Evolutionary conservation across 2,113 vertebrate species (phyloP), one percentile per base, ranked within the genome.

Genomic region (Anoplopoma fimbria): DNA sequence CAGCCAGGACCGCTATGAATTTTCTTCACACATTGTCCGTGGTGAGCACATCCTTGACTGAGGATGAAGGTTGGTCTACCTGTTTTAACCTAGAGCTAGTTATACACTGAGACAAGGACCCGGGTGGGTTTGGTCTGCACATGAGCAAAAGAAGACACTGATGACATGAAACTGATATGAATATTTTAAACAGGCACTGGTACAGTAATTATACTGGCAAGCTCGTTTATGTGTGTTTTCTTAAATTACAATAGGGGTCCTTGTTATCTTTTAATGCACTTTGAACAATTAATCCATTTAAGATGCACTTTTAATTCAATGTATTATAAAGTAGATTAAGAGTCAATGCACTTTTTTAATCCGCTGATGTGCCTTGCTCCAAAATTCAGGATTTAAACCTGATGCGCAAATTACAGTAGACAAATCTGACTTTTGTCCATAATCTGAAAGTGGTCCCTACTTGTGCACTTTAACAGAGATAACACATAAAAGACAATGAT

Each of bases 1-100:
- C 93, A 98, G 97, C 95, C 97, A 97, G 93, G 98, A 99, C 93
- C 97, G 98, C 93, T 99, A 99, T 85, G 98, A 99, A 88, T 99
- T 99, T 94, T 99, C 97, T 79, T 98, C 97, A 14, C 98, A 99
- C 95, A 99, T 99, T 19, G 97, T 99, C 90, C 95, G 98, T 6
- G 98, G 98, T 15, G 98, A 99, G 90, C 98, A 99, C 89, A 96
- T 97, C 83, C 90, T 97, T 23, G 96, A 95, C 92, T 98, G 95
- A 96, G 87, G 83, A 53, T 9, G 33, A 57, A 79, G 65, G 62
- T 13, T 60, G 65, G 75, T 82, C 77, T 62, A 15, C 49, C 47
- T 69, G 36, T 78, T 83, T n/a, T 69, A 23, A 79, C 29, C 53
- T 64, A 64, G 33, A 88, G 74, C 36, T 77, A 53, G 25, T 64